Percentiles rank a stretch among this genome's conserved stretches.
Evolutionary conservation across 2,797 vertebrate species (phyloP).

Genomic region (Dicrostonyx torquatus): DNA sequence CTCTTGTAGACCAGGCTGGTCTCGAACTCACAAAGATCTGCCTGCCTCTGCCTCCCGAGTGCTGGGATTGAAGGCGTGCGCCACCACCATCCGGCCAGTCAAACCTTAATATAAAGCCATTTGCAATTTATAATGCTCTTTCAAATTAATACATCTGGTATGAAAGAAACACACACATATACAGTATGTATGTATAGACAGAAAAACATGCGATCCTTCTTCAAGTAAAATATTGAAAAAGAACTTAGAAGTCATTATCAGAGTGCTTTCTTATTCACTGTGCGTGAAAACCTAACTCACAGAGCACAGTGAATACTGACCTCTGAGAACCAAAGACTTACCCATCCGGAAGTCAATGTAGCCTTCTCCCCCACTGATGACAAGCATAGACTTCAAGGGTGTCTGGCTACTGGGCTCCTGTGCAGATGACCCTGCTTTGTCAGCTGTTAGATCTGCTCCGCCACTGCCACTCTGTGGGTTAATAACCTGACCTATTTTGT

Average conservation of each 20-base stretch:
- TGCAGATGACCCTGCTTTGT: conserved; percentile 83
- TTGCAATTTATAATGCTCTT: background rate
- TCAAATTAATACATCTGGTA: conserved; percentile 11
- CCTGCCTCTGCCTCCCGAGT: too few relatives aligned
- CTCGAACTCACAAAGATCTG: too few relatives aligned
- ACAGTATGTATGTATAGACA: background rate
- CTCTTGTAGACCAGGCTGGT: too few relatives aligned
- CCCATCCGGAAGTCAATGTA: conserved; percentile 99
- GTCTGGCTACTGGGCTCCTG: conserved; percentile 88
- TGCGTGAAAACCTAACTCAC: background rate
- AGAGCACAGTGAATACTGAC: background rate
- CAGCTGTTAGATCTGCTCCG: conserved; percentile 86
- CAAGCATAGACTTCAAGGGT: conserved; percentile 91
- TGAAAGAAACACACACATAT: background rate
- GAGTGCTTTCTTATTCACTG: background rate
- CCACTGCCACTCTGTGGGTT: conserved; percentile 84
- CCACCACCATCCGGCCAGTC: too few relatives aligned
- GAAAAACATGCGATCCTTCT: background rate
- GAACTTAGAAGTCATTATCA: background rate
- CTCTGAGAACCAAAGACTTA: conserved; percentile 83
- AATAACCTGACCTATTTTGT: conserved; percentile 90
- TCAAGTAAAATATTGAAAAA: conserved; percentile 10
- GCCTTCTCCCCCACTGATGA: conserved; percentile 98
- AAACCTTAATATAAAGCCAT: background rate
- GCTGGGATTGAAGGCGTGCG: too few relatives aligned